A percentile compares a stretch with the other conserved stretches of the same genome.
Conservation (phyloP, 2,888 invertebrate genomes). For the Helleia helle region DNA sequence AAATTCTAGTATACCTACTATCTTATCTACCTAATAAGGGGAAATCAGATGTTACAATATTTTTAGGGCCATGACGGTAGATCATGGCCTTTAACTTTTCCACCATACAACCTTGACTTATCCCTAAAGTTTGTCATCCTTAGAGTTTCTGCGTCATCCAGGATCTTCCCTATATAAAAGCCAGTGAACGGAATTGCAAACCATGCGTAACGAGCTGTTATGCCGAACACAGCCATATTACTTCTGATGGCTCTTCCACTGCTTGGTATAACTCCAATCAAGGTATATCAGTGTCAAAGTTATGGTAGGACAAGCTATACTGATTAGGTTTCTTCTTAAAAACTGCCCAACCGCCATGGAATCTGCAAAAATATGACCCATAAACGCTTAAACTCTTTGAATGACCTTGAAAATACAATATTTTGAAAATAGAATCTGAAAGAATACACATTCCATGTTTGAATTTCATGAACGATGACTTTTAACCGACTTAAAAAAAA, state of each 20-base stretch:
- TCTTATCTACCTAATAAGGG: too few relatives aligned
- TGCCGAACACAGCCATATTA: constrained; percentile 70
- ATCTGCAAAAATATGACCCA: too few relatives aligned
- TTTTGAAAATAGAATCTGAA: too few relatives aligned
- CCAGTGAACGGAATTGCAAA: constrained; percentile 72
- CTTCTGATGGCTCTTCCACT: constrained; percentile 75
- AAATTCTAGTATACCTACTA: too few relatives aligned
- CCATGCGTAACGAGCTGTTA: constrained; percentile 68
- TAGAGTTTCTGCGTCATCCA: constrained; percentile 81
- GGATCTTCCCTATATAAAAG: constrained; percentile 73
- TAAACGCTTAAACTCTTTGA: too few relatives aligned
- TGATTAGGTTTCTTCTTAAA: constrained; percentile 77
- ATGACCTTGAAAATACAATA: too few relatives aligned
- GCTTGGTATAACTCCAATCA: constrained; percentile 81
- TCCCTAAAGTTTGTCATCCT: constrained; percentile 84
- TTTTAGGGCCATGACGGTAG: constrained; percentile 83
- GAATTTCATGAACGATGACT: too few relatives aligned
- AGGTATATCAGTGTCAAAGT: constrained; percentile 75
- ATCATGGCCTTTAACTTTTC: constrained; percentile 76
- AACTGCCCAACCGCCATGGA: constrained; percentile 68
- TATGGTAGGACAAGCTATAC: constrained; percentile 79
- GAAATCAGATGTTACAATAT: too few relatives aligned
- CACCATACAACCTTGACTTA: constrained; percentile 84
- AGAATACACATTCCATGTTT: too few relatives aligned
- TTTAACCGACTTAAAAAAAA: too few relatives aligned